Conservation (phyloP, 92 coral and sea anemone genomes). For the Scolanthus callimorphus region DNA sequence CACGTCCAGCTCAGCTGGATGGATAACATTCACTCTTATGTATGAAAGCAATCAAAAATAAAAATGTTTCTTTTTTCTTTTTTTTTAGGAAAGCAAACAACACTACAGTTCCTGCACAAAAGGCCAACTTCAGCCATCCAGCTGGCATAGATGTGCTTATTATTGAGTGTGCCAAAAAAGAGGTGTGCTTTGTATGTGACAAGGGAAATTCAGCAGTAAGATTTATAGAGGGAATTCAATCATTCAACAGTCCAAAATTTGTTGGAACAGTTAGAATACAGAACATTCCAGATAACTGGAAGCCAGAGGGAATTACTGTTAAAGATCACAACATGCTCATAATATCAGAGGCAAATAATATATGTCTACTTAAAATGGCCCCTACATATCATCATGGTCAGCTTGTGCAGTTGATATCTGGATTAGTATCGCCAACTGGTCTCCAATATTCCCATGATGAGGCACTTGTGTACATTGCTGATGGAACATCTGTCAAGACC, state of each 20-base stretch:
- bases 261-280: conserved; percentile 46
- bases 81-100: conserved; percentile 32
- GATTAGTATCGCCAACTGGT: conserved; percentile 3
- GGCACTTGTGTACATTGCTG: conserved; percentile 30
- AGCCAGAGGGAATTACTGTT: conserved; percentile 66
- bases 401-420: conserved; percentile 18
- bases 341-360: conserved; percentile 24
- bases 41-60: no score
- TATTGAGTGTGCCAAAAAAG: conserved; percentile 36
- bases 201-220: conserved; percentile 27
- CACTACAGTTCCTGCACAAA: conserved; percentile 20
- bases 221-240: conserved; percentile 24
- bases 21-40: neutral
- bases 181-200: conserved; percentile 60
- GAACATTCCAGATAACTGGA: conserved; percentile 13
- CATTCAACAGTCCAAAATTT: conserved; percentile 32
- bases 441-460: neutral
- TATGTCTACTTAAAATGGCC: conserved; percentile 24
- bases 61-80: neutral
- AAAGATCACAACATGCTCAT: conserved; percentile 13
- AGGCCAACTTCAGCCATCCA: conserved; percentile 57
- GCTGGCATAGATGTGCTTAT: conserved; percentile 58
- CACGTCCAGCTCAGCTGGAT: no score
- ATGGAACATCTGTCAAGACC: conserved; percentile 26
- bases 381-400: conserved; percentile 31